Base-by-base conservation (phyloP, 2,888 invertebrate species). In the Syrphus vitripennis region DNA sequence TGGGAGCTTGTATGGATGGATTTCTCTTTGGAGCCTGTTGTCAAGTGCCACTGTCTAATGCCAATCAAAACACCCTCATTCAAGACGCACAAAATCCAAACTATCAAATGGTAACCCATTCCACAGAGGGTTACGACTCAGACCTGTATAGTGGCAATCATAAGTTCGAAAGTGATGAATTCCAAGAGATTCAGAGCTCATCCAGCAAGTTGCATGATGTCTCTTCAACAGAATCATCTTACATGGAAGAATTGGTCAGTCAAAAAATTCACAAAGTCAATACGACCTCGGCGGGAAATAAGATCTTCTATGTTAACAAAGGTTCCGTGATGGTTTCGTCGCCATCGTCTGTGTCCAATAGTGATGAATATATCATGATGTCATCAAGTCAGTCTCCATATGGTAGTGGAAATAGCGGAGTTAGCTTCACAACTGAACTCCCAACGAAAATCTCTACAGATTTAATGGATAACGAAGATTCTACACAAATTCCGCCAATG, bases 1-100 rank as follows among this genome's bases (percentile, higher is more conserved):
- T 98, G 0, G 97, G 97, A 0, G 96, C 97, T 0, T 98, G 98
- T 90, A 97, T 97, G 96, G 97, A 98, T 90, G 97, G 98, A 69
- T 92, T 92, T 65, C 88, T 92, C 4, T 97, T 97, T 89, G 98
- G 98, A 1, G 97, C 98, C 0, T 98, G 98, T 91, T 98, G 98
- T 90, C 96, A 96, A 89, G 93, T 97, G 29, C 94, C 95, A 88
- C 92, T 92, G 90, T 94, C 92, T 24, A 92, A 93, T 55, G 91
- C 92, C 53, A 82, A 90, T 72, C 90, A 91, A 78, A 91, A 92
- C 91, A 89, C 93, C 16, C 87, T 92, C 75, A 90, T 92, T 78
- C 90, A 90, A 87, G 90, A 90, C 77, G 90, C 91, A 0, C 90
- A 90, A 83, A 90, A 90, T 70, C 88, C 89, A 4, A 90, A 90